Conservation (phyloP, 1,140 invertebrate genomes). For the Leucophenga varia region DNA sequence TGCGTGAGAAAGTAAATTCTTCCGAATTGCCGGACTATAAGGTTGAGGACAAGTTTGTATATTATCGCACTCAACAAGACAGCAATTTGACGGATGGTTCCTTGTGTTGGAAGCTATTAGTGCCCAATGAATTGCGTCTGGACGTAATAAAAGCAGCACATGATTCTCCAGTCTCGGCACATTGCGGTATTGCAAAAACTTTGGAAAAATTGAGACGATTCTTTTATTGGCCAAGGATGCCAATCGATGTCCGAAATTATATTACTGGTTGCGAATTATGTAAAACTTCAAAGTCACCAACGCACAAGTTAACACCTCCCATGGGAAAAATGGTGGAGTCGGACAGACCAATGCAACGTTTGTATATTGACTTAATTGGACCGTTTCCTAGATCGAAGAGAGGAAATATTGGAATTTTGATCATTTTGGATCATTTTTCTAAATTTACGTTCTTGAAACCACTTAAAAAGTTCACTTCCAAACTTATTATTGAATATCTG, state of each 20-base stretch:
- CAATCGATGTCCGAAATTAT: neutral
- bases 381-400: slow-evolving; percentile 1
- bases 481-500: neutral
- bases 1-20: too few species aligned
- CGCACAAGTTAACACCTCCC: neutral
- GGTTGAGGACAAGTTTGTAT: neutral
- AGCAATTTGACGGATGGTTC: neutral
- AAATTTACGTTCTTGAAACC: slow-evolving; percentile 5
- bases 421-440: slow-evolving; percentile 2
- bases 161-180: neutral
- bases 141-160: neutral
- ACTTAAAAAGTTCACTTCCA: neutral
- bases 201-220: neutral
- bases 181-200: slow-evolving; percentile 3
- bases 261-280: slow-evolving; percentile 2
- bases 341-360: neutral
- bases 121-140: neutral
- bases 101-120: neutral
- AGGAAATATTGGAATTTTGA: slow-evolving; percentile 1
- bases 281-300: neutral
- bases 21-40: neutral
- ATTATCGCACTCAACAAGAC: neutral
- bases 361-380: slow-evolving; percentile 4
- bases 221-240: slow-evolving; percentile 1
- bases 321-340: neutral